phyloP scores from a whole-genome alignment of 2,797 vertebrate genomes.

The Syngnathus rostellatus region DNA sequence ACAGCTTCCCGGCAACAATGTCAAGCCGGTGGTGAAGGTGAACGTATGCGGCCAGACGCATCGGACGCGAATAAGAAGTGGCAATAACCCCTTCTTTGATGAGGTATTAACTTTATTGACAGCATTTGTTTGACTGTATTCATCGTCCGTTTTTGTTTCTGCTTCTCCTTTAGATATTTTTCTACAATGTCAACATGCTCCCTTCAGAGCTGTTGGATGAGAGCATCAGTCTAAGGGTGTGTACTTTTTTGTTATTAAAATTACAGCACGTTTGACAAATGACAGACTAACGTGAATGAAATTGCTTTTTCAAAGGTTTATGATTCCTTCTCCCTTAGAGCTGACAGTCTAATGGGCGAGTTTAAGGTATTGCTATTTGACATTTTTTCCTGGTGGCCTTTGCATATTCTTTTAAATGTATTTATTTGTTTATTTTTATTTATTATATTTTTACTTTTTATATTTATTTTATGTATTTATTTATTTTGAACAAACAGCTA shows the following conservation, averaged over 20 bases:
- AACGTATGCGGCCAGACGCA: slow-evolving; percentile 83
- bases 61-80: slow-evolving; percentile 86
- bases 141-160: slow-evolving; percentile 11
- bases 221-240: slow-evolving; percentile 79
- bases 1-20: slow-evolving; percentile 88
- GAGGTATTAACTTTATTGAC: slow-evolving; percentile 67
- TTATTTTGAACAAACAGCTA: too few species aligned
- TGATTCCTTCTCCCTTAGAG: slow-evolving; percentile 66
- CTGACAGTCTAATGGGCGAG: slow-evolving; percentile 69
- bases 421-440: background rate
- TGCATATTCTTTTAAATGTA: background rate
- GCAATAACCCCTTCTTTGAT: slow-evolving; percentile 90
- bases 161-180: slow-evolving; percentile 76
- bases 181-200: slow-evolving; percentile 90
- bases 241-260: slow-evolving; percentile 22
- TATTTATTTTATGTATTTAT: too few species aligned
- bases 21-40: slow-evolving; percentile 90
- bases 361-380: slow-evolving; percentile 58
- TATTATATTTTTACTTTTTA: background rate
- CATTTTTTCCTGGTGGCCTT: background rate
- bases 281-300: background rate
- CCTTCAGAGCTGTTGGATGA: slow-evolving; percentile 88
- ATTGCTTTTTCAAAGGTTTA: slow-evolving; percentile 49
- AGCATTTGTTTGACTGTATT: too few species aligned
- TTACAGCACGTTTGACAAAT: background rate